These are phyloP conservation scores for Eriosoma lanigerum DNA, from an alignment of 1,140 invertebrate genomes.

Conservation along the genomic window DNA sequence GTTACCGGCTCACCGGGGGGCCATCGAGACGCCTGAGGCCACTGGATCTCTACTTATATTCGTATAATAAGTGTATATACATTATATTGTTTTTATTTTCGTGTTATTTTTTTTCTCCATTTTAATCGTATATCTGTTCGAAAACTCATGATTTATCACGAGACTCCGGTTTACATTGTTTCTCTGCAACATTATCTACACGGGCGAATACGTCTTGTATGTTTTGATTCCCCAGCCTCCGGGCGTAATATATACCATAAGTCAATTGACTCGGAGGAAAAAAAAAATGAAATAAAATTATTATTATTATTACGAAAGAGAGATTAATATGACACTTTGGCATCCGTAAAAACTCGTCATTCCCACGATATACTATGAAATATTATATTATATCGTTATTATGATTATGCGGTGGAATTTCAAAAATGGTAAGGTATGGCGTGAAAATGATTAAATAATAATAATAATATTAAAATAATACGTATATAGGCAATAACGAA, in stretches of 20 bases:
- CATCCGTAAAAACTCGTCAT: conserved; percentile 46
- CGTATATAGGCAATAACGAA: neutral
- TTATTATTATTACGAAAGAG: conserved; percentile 48
- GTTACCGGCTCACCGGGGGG: conserved; percentile 46
- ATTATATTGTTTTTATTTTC: conserved; percentile 47
- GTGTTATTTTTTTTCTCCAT: conserved; percentile 42
- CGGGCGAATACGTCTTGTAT: conserved; percentile 47
- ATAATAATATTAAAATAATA: neutral
- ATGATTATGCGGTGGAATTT: conserved; percentile 39
- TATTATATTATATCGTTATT: conserved; percentile 1
- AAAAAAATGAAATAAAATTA: conserved; percentile 17
- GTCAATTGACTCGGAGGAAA: conserved; percentile 41
- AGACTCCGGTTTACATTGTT: conserved; percentile 49
- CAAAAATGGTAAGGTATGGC: conserved; percentile 3
- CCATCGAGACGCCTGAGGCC: conserved; percentile 31
- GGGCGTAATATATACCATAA: conserved; percentile 40
- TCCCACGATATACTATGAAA: conserved; percentile 44
- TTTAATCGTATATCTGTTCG: conserved; percentile 52
- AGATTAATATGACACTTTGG: conserved; percentile 50
- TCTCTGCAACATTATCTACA: conserved; percentile 45
- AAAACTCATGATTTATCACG: conserved; percentile 48
- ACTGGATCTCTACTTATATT: conserved; percentile 19
- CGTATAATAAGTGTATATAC: conserved; percentile 3
- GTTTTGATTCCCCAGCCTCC: conserved; percentile 46
- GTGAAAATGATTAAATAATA: conserved; percentile 49